Conservation (phyloP, 2,113 vertebrate genomes). For the Peromyscus leucopus region DNA sequence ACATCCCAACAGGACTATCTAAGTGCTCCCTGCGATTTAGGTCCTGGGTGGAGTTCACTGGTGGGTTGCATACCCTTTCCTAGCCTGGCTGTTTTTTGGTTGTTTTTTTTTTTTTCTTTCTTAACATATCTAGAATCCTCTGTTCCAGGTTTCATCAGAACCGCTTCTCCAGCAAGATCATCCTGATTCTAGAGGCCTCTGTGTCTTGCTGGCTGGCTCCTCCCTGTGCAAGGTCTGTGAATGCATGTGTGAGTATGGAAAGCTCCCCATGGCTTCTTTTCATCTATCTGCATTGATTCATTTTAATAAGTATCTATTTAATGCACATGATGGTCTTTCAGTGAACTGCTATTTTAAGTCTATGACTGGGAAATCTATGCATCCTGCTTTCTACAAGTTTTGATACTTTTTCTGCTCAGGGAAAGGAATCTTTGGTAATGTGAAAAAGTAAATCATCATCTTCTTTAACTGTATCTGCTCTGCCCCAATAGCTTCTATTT, state of each 20-base stretch:
- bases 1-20: not conserved
- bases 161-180: not conserved
- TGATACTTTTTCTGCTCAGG: not conserved
- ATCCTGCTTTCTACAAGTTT: not conserved
- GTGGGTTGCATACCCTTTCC: not conserved
- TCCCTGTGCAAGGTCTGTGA: not conserved
- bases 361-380: not conserved
- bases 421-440: slow-evolving; percentile 13
- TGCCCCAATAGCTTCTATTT: slow-evolving; percentile 35
- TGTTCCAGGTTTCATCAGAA: not conserved
- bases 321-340: not conserved
- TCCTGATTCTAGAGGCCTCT: not conserved
- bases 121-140: not conserved
- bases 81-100: not conserved
- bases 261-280: not conserved
- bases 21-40: not conserved
- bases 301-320: not conserved
- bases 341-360: not conserved
- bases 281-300: not conserved
- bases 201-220: not conserved
- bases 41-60: not conserved
- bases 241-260: not conserved
- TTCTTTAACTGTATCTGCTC: slow-evolving; percentile 10
- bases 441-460: not conserved
- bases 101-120: not conserved